Evolutionary conservation across 2,113 vertebrate genomes (phyloP).

Genomic region (Brachyhypopomus gauderio): DNA sequence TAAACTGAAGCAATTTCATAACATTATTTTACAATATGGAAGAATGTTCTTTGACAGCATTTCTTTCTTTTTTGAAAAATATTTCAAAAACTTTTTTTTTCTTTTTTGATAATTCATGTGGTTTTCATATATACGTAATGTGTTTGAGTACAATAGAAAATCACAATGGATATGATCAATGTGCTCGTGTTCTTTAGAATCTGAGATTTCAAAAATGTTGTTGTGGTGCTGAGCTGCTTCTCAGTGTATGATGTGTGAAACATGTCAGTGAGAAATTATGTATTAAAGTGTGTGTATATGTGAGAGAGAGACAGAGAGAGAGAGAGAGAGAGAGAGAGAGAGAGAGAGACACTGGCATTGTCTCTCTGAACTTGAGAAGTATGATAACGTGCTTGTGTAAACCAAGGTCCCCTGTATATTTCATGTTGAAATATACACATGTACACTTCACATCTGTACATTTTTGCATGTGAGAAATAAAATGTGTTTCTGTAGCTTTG

Average conservation of each 20-base stretch:
- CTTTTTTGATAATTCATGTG: constrained; percentile 48
- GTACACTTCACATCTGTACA: constrained; percentile 35
- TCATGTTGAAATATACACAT: not conserved
- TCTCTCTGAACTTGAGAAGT: constrained; percentile 2
- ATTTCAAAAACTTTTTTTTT: constrained; percentile 68
- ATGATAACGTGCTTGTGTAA: constrained; percentile 33
- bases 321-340: too few species aligned
- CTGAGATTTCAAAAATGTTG: constrained; percentile 82
- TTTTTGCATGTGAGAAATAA: constrained; percentile 42
- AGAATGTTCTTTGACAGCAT: constrained; percentile 80
- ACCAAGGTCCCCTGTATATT: not conserved
- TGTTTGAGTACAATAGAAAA: constrained; percentile 75
- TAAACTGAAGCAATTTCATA: constrained; percentile 72
- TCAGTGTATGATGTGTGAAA: constrained; percentile 76
- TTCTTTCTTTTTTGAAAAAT: constrained; percentile 83
- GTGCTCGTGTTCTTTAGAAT: constrained; percentile 94
- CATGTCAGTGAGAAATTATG: constrained; percentile 65
- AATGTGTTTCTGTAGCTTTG: not conserved
- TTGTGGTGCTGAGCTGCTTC: constrained; percentile 80
- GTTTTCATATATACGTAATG: too few species aligned
- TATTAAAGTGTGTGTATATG: constrained; percentile 65
- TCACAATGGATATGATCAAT: constrained; percentile 89
- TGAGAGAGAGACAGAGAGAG: not conserved
- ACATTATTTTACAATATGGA: constrained; percentile 77
- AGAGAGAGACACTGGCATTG: not conserved